Conservation (phyloP, 2,797 vertebrate species). For the Smutsia temminckii region DNA sequence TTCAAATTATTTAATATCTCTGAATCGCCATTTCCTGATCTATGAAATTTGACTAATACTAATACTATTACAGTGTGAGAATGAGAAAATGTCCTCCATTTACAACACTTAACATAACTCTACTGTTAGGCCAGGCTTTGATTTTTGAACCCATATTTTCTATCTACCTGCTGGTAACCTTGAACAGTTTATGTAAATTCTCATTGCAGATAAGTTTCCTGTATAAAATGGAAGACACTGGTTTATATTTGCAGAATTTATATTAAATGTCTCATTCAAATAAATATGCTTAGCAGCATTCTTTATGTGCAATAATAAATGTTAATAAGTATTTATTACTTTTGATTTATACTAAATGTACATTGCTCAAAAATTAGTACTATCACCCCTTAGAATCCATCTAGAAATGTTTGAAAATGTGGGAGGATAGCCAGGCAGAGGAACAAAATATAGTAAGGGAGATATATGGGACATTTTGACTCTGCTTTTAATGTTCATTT, state of each 20-base stretch:
- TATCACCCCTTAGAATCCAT: background rate
- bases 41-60: background rate
- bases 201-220: background rate
- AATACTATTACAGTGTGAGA: background rate
- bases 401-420: background rate
- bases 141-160: too few species aligned
- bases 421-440: background rate
- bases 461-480: background rate
- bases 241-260: background rate
- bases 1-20: background rate
- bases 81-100: background rate
- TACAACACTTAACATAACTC: background rate
- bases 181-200: background rate
- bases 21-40: background rate
- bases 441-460: background rate
- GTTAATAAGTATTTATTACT: background rate
- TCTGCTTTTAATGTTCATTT: background rate
- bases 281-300: background rate
- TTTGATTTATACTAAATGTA: background rate
- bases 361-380: background rate
- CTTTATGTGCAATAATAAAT: background rate
- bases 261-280: background rate
- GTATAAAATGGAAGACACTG: background rate
- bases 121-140: background rate
- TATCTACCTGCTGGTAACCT: background rate